These are phyloP conservation scores for Drosophila aldrichi DNA, from an alignment of 2,888 invertebrate genomes.

Conservation along the genomic window DNA sequence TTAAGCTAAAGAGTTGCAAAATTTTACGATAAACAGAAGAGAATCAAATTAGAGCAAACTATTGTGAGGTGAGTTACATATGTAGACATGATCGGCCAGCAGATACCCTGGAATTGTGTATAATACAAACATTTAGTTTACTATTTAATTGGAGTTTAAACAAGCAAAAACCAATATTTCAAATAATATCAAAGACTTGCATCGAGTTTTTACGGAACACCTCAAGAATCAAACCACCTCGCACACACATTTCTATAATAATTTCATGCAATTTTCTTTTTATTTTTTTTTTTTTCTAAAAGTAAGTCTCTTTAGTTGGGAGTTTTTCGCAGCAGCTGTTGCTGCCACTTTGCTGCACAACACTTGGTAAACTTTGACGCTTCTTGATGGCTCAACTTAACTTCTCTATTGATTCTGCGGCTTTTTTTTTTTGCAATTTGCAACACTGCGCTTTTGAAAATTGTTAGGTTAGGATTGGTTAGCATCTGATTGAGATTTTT, in stretches of 20 bases:
- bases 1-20: not conserved
- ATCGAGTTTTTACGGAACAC: too few species aligned
- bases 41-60: too few species aligned
- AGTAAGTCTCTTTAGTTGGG: not conserved
- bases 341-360: conserved; percentile 27
- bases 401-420: not conserved
- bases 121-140: too few species aligned
- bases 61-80: not conserved
- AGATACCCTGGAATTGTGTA: not conserved
- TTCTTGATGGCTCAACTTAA: conserved; percentile 64
- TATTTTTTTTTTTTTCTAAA: not conserved
- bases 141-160: too few species aligned
- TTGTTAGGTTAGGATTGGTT: conserved; percentile 65
- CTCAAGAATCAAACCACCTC: too few species aligned
- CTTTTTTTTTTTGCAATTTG: conserved; percentile 10
- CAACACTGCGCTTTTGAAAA: conserved; percentile 36
- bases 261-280: conserved; percentile 13
- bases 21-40: not conserved
- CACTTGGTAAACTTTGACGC: conserved; percentile 60
- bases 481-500: conserved; percentile 8
- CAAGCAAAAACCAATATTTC: too few species aligned
- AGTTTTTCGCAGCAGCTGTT: conserved; percentile 47
- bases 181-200: too few species aligned
- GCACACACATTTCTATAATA: too few species aligned
- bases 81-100: not conserved